Evolutionary conservation across 1,140 invertebrate genomes (phyloP).

Genomic region (Ectropis grisescens): DNA sequence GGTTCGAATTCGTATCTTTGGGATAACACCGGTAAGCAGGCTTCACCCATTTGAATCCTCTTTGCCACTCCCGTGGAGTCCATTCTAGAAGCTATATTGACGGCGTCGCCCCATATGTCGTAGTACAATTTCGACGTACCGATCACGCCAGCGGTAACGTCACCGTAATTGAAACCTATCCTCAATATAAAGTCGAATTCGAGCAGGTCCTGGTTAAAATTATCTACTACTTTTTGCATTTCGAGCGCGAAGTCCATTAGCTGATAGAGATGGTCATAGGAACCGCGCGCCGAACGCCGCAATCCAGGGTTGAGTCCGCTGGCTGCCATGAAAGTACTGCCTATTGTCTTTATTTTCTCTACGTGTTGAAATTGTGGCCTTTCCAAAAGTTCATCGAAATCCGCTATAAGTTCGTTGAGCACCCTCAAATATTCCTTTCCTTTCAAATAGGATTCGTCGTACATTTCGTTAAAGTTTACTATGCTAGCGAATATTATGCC

Average conservation of each 20-base stretch:
- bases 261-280: slow-evolving; percentile 85
- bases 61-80: slow-evolving; percentile 92
- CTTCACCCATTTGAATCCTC: slow-evolving; percentile 87
- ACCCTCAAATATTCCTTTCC: slow-evolving; percentile 94
- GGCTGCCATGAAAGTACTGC: slow-evolving; percentile 97
- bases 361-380: slow-evolving; percentile 87
- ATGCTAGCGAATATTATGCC: slow-evolving; percentile 96
- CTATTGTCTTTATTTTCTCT: slow-evolving; percentile 99
- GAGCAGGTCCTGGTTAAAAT: slow-evolving; percentile 90
- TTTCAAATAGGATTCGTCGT: slow-evolving; percentile 94
- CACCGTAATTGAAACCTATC: slow-evolving; percentile 87
- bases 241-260: slow-evolving; percentile 91
- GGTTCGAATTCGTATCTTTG: slow-evolving; percentile 83
- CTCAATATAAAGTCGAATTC: slow-evolving; percentile 94
- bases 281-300: slow-evolving; percentile 72
- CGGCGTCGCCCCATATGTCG: slow-evolving; percentile 98
- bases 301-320: slow-evolving; percentile 89
- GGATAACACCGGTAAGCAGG: slow-evolving; percentile 77
- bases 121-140: slow-evolving; percentile 97
- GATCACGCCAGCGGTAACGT: slow-evolving; percentile 96
- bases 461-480: slow-evolving; percentile 96
- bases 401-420: slow-evolving; percentile 94
- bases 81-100: slow-evolving; percentile 97
- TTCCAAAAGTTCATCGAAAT: slow-evolving; percentile 94
- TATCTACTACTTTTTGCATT: slow-evolving; percentile 87